phyloP scores from a whole-genome alignment of 1,140 invertebrate genomes.

The Diorhabda carinulata region DNA sequence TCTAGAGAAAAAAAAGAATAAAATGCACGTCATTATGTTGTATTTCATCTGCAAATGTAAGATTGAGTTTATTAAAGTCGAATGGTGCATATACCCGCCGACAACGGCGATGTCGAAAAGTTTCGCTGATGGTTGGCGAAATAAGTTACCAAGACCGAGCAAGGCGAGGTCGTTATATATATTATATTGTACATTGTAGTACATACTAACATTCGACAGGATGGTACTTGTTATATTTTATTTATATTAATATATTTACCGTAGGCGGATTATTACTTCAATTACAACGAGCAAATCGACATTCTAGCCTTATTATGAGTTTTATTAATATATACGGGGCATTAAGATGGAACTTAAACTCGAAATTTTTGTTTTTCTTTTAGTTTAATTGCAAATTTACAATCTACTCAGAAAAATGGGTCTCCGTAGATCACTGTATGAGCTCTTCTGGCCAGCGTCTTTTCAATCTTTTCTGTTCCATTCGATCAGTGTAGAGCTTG shows the following conservation, averaged over 20 bases:
- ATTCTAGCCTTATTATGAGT: conserved; percentile 27
- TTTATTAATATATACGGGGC: neutral
- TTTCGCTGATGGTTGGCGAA: conserved; percentile 11
- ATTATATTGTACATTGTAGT: neutral
- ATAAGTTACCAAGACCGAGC: conserved; percentile 6
- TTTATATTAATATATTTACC: conserved; percentile 40
- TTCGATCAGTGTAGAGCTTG: too few species aligned
- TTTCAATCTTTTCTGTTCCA: too few species aligned
- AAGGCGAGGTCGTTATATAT: conserved; percentile 34
- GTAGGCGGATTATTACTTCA: conserved; percentile 42
- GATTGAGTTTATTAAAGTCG: conserved; percentile 26
- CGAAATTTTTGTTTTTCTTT: too few species aligned
- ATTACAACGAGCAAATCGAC: conserved; percentile 40
- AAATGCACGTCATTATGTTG: conserved; percentile 18
- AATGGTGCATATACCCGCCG: conserved; percentile 8
- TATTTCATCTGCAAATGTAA: conserved; percentile 28
- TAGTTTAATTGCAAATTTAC: too few species aligned
- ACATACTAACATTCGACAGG: conserved; percentile 33
- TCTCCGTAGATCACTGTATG: too few species aligned
- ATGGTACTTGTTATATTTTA: conserved; percentile 44
- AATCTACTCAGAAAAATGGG: too few species aligned
- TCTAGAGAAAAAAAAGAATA: neutral
- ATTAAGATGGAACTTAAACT: too few species aligned
- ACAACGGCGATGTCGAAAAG: neutral
- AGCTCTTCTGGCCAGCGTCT: too few species aligned